Evolutionary conservation across 2,797 vertebrate genomes (phyloP).

Genomic region (Morus bassanus): DNA sequence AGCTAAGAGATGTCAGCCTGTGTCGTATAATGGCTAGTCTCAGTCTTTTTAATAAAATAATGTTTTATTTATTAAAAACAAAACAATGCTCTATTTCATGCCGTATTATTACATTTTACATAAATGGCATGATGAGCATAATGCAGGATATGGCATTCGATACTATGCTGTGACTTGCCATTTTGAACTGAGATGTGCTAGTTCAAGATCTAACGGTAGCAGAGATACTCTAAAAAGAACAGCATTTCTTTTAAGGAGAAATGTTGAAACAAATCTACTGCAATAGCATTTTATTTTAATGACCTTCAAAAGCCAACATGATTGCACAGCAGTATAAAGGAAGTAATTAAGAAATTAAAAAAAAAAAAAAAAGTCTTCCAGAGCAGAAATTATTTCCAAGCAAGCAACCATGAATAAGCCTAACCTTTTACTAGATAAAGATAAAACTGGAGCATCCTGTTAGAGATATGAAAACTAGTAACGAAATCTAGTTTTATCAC

Average conservation of each 20-base stretch:
- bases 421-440: background rate
- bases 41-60: background rate
- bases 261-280: background rate
- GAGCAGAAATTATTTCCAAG: background rate
- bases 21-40: background rate
- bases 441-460: background rate
- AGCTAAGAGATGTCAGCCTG: background rate
- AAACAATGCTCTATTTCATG: background rate
- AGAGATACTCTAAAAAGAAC: background rate
- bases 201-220: background rate
- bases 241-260: background rate
- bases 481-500: background rate
- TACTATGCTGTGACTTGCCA: background rate
- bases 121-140: background rate
- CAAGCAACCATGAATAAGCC: background rate
- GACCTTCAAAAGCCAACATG: background rate
- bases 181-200: background rate
- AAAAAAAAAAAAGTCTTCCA: background rate
- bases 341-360: background rate
- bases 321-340: background rate
- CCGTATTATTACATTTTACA: background rate
- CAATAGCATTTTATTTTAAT: background rate
- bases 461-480: background rate
- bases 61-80: background rate
- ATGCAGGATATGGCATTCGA: background rate